These are phyloP conservation scores for Siphonodentalium dalli DNA, from an alignment of 2,888 invertebrate genomes.

Conservation along the genomic window DNA sequence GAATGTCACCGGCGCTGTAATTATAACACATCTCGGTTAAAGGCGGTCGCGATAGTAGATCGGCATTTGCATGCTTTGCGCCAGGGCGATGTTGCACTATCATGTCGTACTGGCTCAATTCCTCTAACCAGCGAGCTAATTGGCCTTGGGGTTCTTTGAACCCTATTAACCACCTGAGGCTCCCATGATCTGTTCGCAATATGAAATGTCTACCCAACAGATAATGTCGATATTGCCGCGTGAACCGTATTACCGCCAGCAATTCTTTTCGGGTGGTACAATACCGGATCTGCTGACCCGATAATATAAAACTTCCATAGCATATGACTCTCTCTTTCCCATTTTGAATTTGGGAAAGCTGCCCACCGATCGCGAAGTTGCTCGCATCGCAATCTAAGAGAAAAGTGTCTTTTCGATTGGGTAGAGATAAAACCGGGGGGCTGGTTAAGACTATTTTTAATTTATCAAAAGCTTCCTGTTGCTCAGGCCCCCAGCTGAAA, in stretches of 20 bases:
- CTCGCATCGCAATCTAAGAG: neutral
- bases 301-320: neutral
- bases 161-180: neutral
- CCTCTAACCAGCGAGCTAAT: neutral
- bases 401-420: neutral
- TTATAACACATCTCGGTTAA: no score
- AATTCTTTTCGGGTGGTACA: neutral
- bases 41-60: neutral
- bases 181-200: neutral
- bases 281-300: neutral
- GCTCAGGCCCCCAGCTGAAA: no score
- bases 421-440: neutral
- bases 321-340: neutral
- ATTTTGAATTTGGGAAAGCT: no score
- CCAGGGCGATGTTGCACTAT: neutral
- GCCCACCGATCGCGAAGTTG: neutral
- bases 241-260: neutral
- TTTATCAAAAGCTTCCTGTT: no score
- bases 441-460: no score
- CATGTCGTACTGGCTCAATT: constrained; percentile 1
- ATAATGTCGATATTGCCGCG: neutral
- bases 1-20: no score
- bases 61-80: constrained; percentile 1
- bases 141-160: neutral
- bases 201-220: neutral